Conservation (phyloP, 1,140 invertebrate species). For the Eumaeus atala region DNA sequence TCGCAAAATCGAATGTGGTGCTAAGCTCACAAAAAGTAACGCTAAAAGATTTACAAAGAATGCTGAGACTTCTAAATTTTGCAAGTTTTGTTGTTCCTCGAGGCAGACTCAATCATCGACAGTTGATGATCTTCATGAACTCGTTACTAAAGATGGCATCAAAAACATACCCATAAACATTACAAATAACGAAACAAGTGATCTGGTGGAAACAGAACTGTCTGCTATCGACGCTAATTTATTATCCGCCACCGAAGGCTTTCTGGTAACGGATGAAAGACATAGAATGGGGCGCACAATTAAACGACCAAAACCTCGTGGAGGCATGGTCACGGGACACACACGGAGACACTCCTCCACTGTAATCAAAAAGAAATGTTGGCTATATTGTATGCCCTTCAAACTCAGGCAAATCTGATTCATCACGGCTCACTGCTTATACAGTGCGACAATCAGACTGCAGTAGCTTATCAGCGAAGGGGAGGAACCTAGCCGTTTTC, state of each 20-base stretch:
- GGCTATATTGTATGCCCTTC: conserved; percentile 28
- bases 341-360: conserved; percentile 30
- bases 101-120: conserved; percentile 42
- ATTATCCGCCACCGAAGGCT: conserved; percentile 16
- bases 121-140: conserved; percentile 5
- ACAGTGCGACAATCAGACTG: conserved; percentile 46
- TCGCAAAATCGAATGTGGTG: background rate
- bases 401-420: conserved; percentile 14
- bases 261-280: conserved; percentile 37
- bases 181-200: background rate
- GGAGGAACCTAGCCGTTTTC: conserved; percentile 43
- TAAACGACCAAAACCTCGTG: conserved; percentile 24
- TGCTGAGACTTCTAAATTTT: conserved; percentile 47
- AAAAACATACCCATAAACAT: background rate
- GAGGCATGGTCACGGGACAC: conserved; percentile 27
- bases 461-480: conserved; percentile 39
- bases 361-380: conserved; percentile 42
- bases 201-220: conserved; percentile 25
- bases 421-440: conserved; percentile 22
- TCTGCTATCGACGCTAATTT: conserved; percentile 1
- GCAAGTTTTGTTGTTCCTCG: conserved; percentile 73
- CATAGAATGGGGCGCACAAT: conserved; percentile 37
- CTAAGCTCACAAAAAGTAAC: conserved; percentile 10
- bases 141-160: conserved; percentile 1
- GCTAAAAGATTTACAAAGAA: conserved; percentile 30